These are phyloP conservation scores for Epinotia bilunana DNA, from an alignment of 2,888 invertebrate genomes.

Conservation along the genomic window DNA sequence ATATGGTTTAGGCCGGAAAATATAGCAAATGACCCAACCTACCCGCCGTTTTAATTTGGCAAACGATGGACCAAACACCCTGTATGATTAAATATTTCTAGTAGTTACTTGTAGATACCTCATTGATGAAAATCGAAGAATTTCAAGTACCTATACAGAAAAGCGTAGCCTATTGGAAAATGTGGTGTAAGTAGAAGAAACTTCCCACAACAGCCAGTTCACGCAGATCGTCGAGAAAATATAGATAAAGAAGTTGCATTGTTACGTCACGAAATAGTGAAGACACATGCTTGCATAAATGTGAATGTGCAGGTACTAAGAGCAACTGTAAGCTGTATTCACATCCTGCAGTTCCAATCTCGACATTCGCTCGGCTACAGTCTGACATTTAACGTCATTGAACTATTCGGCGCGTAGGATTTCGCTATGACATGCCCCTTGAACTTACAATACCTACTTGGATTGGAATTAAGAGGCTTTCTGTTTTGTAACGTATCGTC, in stretches of 20 bases:
- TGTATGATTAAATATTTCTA: no score
- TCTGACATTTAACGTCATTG: constrained; percentile 67
- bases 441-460: constrained; percentile 58
- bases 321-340: constrained; percentile 48
- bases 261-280: constrained; percentile 34
- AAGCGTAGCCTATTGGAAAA: not conserved
- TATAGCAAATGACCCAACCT: no score
- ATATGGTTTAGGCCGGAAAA: no score
- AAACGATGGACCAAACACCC: no score
- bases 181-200: not conserved
- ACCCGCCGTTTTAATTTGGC: no score
- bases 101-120: no score
- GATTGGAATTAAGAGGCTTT: constrained; percentile 48
- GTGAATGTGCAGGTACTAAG: constrained; percentile 21
- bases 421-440: constrained; percentile 52
- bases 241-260: constrained; percentile 30
- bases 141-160: not conserved
- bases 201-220: constrained; percentile 10
- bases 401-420: constrained; percentile 52
- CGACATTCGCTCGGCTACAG: constrained; percentile 57
- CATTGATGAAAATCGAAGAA: no score
- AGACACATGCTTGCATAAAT: constrained; percentile 30
- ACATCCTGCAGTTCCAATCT: constrained; percentile 42
- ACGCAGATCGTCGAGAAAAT: constrained; percentile 14
- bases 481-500: constrained; percentile 29